Evolutionary conservation across 2,797 vertebrate species (phyloP).

Genomic region (Pipistrellus pygmaeus): DNA sequence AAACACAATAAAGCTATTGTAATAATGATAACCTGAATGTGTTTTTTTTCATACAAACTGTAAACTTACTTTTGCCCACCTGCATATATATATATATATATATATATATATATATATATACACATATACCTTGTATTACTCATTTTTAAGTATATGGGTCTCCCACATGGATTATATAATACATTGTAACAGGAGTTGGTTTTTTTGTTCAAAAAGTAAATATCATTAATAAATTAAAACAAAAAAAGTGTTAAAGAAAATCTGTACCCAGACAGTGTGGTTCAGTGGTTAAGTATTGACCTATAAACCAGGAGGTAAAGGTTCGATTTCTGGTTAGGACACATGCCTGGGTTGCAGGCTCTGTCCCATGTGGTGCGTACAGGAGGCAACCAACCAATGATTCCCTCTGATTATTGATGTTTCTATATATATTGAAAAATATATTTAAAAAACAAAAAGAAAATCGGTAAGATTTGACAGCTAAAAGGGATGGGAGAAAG

Average conservation of each 20-base stretch:
- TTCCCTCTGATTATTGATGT: neutral
- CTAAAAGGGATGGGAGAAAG: neutral
- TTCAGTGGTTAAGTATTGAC: neutral
- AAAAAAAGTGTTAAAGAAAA: too few relatives aligned
- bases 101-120: too few relatives aligned
- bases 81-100: neutral
- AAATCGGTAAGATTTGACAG: neutral
- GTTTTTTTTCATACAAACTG: neutral
- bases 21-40: neutral
- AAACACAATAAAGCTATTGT: neutral
- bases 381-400: neutral
- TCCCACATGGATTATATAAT: slow-evolving; percentile 7
- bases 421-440: neutral
- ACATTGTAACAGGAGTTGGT: neutral
- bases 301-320: neutral
- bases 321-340: neutral
- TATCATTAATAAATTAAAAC: slow-evolving; percentile 16
- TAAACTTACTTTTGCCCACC: neutral
- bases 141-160: neutral
- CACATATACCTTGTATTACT: neutral
- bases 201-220: slow-evolving; percentile 43
- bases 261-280: neutral
- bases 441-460: neutral
- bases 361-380: neutral
- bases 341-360: neutral